Conservation (phyloP, 2,113 vertebrate species). For the Rallus limicola region DNA sequence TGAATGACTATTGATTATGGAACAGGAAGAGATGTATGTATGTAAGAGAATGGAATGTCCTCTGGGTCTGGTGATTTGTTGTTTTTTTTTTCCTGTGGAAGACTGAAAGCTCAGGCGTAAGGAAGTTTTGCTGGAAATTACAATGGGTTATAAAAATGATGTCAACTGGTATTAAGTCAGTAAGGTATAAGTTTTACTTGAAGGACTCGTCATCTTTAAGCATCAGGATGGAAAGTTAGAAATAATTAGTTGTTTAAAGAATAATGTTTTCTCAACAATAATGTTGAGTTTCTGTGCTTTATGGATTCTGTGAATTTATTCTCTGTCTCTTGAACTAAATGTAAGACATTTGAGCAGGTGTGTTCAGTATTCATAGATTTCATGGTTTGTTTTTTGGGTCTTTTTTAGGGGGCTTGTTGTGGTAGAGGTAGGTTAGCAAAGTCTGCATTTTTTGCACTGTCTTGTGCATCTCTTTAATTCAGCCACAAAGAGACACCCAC, state of each 20-base stretch:
- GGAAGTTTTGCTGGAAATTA: neutral
- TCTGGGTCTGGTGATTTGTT: neutral
- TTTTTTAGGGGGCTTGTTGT: neutral
- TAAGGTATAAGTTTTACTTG: neutral
- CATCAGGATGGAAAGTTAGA: neutral
- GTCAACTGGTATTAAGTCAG: neutral
- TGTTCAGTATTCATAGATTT: accelerated
- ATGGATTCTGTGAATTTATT: neutral
- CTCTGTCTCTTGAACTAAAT: neutral
- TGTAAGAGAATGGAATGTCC: neutral
- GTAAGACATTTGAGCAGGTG: neutral
- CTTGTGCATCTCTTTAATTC: neutral
- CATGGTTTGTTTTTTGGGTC: neutral
- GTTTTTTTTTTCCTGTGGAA: neutral
- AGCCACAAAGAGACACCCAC: neutral
- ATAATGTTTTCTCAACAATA: neutral
- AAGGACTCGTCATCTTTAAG: neutral
- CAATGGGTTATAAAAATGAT: neutral
- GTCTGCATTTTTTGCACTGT: neutral
- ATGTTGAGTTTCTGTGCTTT: neutral
- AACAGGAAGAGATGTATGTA: neutral
- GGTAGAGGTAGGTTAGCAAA: neutral
- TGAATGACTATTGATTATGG: neutral
- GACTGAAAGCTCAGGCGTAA: neutral
- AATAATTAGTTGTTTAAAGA: neutral